Evolutionary conservation across 2,113 vertebrate species (phyloP).

Genomic region (Tauraco erythrolophus): DNA sequence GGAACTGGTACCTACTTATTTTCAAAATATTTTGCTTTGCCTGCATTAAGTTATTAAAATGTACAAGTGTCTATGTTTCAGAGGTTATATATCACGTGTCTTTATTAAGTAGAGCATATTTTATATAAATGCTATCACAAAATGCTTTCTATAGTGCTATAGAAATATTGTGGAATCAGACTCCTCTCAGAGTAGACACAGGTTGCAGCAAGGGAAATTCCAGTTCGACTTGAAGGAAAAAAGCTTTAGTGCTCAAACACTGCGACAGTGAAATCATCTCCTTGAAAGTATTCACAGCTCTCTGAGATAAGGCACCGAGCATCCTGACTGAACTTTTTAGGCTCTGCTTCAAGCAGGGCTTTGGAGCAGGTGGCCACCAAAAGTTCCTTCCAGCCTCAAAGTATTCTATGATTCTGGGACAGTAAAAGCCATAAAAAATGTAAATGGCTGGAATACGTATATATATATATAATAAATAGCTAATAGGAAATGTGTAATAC

Average conservation of each 20-base stretch:
- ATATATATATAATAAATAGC: background rate
- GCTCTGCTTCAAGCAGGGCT: background rate
- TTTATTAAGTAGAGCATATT: background rate
- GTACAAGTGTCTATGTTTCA: background rate
- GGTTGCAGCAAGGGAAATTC: background rate
- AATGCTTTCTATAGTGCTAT: background rate
- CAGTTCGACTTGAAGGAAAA: background rate
- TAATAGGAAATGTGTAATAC: background rate
- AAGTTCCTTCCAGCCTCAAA: background rate
- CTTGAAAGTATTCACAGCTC: background rate
- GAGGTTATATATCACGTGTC: background rate
- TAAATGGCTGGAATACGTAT: background rate
- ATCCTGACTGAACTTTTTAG: background rate
- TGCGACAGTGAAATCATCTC: background rate
- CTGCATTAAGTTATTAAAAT: background rate
- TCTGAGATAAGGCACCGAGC: background rate
- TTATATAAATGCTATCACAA: background rate
- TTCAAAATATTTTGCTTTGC: background rate
- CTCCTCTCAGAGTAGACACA: background rate
- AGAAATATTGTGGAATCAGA: background rate
- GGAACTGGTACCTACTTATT: background rate
- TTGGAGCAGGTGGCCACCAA: background rate
- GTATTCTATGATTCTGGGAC: background rate
- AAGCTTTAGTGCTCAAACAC: background rate
- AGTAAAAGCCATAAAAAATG: background rate